A percentile compares a stretch with the other conserved stretches of the same genome.
phyloP scores from a whole-genome alignment of 2,888 invertebrate species.

The Latrodectus hesperus region DNA sequence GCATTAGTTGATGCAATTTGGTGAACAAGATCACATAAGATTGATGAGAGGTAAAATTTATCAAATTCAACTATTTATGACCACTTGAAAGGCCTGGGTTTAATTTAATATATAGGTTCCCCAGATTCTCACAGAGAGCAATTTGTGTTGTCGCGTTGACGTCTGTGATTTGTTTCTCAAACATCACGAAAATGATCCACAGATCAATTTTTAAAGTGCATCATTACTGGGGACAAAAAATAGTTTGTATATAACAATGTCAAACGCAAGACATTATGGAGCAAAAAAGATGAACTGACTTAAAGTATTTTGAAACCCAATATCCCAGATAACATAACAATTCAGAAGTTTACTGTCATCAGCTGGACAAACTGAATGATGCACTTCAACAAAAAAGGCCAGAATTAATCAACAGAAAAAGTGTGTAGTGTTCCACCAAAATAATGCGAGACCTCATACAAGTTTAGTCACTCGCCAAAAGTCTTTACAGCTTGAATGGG shows the following conservation, averaged over 20 bases:
- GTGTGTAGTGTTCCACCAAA: too few relatives aligned
- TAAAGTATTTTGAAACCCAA: too few relatives aligned
- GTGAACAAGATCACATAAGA: not conserved
- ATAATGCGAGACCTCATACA: too few relatives aligned
- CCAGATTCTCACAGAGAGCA: not conserved
- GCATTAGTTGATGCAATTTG: not conserved
- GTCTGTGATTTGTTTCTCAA: not conserved
- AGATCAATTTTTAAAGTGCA: not conserved
- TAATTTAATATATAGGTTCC: not conserved
- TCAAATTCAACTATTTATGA: not conserved
- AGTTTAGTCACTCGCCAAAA: too few relatives aligned
- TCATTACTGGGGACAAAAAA: not conserved
- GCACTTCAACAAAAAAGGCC: too few relatives aligned
- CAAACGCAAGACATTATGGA: too few relatives aligned
- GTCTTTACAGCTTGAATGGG: too few relatives aligned
- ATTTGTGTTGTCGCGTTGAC: not conserved
- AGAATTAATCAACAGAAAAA: too few relatives aligned
- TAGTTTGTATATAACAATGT: not conserved
- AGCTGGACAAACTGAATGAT: too few relatives aligned
- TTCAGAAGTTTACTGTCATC: too few relatives aligned
- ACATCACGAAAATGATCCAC: not conserved
- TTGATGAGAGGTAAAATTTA: not conserved
- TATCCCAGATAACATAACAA: too few relatives aligned
- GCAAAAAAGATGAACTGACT: too few relatives aligned
- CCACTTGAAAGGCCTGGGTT: not conserved